Conservation (phyloP, 2,113 vertebrate genomes). For the Grallaria varia region DNA sequence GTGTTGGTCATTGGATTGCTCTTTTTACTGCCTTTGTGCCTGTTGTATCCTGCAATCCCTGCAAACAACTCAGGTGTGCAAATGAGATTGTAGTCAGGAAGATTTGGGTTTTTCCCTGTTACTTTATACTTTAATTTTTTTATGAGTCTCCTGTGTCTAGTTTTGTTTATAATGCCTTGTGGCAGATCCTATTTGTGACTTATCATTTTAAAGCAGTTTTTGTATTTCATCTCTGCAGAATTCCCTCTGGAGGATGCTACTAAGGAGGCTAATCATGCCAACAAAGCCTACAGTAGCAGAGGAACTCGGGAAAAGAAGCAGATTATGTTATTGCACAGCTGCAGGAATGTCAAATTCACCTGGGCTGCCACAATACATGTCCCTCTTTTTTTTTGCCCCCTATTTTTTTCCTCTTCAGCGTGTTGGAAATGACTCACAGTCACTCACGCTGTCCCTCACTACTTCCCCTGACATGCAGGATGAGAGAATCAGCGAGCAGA, state of each 20-base stretch:
- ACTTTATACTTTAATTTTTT: slow-evolving; percentile 62
- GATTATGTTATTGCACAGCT: slow-evolving; percentile 54
- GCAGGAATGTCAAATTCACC: slow-evolving; percentile 44
- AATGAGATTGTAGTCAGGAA: slow-evolving; percentile 46
- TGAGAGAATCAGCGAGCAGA: background rate
- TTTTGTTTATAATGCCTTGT: slow-evolving; percentile 69
- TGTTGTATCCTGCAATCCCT: background rate
- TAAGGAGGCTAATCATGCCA: slow-evolving; percentile 64
- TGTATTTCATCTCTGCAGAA: slow-evolving; percentile 65
- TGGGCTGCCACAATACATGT: background rate
- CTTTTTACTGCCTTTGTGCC: slow-evolving; percentile 1
- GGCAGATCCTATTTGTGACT: slow-evolving; percentile 71
- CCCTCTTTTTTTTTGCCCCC: background rate
- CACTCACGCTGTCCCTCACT: background rate
- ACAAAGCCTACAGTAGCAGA: slow-evolving; percentile 27
- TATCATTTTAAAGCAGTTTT: slow-evolving; percentile 70
- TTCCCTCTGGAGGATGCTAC: slow-evolving; percentile 67
- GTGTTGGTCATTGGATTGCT: background rate
- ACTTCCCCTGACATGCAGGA: background rate
- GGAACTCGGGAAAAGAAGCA: slow-evolving; percentile 16
- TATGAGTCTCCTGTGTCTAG: slow-evolving; percentile 56
- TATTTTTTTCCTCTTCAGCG: background rate
- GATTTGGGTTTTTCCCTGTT: slow-evolving; percentile 25
- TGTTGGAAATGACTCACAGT: background rate
- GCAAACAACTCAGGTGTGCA: slow-evolving; percentile 55